phyloP scores from a whole-genome alignment of 1,140 invertebrate genomes.

The Drosophila tani region DNA sequence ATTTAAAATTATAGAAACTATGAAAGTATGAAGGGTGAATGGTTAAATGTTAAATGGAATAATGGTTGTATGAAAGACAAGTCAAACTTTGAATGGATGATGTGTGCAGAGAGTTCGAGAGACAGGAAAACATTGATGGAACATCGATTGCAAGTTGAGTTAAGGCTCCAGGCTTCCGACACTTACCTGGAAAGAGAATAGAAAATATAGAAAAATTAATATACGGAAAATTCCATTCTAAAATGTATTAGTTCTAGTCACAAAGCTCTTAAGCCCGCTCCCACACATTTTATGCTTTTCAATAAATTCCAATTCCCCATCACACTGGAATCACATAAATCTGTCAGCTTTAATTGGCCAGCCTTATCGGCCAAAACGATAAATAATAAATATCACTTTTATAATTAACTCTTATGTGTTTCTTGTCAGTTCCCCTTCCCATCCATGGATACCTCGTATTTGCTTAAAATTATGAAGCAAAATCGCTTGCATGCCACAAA shows the following conservation, averaged over 20 bases:
- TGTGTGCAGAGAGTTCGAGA: conserved; percentile 49
- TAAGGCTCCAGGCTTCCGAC: not conserved
- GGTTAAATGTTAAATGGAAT: conserved; percentile 33
- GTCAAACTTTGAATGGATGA: conserved; percentile 10
- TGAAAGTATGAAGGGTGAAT: conserved; percentile 22
- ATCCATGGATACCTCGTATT: conserved; percentile 38
- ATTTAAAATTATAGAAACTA: conserved; percentile 43
- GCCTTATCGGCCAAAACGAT: conserved; percentile 30
- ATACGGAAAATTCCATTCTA: not conserved
- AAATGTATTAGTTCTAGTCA: not conserved
- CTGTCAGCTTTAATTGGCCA: conserved; percentile 40
- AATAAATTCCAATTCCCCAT: conserved; percentile 32
- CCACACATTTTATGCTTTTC: not conserved
- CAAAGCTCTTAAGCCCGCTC: not conserved
- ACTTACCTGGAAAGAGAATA: conserved; percentile 72
- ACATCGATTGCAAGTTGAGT: conserved; percentile 43
- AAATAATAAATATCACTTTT: conserved; percentile 54
- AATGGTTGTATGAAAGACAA: conserved; percentile 4
- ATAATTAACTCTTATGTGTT: conserved; percentile 44
- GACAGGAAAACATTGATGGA: conserved; percentile 64
- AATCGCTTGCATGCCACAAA: conserved; percentile 63
- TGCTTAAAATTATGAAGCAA: conserved; percentile 80
- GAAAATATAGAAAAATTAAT: not conserved
- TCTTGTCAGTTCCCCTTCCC: conserved; percentile 7
- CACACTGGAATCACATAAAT: conserved; percentile 19